Evolutionary conservation across 2,888 invertebrate species (phyloP).

Genomic region (Cheilosia vulpina): DNA sequence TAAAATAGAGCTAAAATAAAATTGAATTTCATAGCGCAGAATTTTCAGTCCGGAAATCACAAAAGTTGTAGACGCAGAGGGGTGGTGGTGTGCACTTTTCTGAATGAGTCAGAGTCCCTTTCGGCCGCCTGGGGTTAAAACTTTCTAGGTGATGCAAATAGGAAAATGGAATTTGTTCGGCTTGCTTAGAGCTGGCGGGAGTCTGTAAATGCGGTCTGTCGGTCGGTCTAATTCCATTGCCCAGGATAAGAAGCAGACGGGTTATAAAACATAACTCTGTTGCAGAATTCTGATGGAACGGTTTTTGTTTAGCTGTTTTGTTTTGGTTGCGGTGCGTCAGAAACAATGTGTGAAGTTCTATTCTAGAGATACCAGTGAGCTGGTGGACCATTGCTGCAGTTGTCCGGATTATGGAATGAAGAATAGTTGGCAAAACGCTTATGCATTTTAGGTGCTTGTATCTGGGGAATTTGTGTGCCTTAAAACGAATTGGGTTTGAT

Average conservation of each 20-base stretch:
- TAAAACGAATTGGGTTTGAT: too few relatives aligned
- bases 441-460: too few relatives aligned
- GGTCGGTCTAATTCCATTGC: slow-evolving; percentile 29
- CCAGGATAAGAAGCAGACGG: slow-evolving; percentile 21
- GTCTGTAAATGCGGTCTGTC: slow-evolving; percentile 62
- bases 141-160: slow-evolving; percentile 64
- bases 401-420: background rate
- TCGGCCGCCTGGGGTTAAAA: slow-evolving; percentile 31
- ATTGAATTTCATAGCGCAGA: slow-evolving; percentile 48
- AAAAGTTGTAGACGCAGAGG: slow-evolving; percentile 43
- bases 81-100: slow-evolving; percentile 37
- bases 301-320: slow-evolving; percentile 34
- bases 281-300: slow-evolving; percentile 13
- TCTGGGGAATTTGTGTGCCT: too few relatives aligned
- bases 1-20: slow-evolving; percentile 21
- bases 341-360: slow-evolving; percentile 12
- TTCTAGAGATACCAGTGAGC: slow-evolving; percentile 7
- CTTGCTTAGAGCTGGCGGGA: slow-evolving; percentile 42
- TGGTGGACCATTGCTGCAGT: background rate
- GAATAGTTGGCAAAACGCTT: background rate
- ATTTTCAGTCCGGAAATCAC: slow-evolving; percentile 52
- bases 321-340: slow-evolving; percentile 23
- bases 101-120: slow-evolving; percentile 21
- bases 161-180: slow-evolving; percentile 62
- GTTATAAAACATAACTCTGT: slow-evolving; percentile 42